Percentiles rank a stretch among this genome's conserved stretches.
Conservation (phyloP, 2,888 invertebrate genomes). For the Mycogona germanica region DNA sequence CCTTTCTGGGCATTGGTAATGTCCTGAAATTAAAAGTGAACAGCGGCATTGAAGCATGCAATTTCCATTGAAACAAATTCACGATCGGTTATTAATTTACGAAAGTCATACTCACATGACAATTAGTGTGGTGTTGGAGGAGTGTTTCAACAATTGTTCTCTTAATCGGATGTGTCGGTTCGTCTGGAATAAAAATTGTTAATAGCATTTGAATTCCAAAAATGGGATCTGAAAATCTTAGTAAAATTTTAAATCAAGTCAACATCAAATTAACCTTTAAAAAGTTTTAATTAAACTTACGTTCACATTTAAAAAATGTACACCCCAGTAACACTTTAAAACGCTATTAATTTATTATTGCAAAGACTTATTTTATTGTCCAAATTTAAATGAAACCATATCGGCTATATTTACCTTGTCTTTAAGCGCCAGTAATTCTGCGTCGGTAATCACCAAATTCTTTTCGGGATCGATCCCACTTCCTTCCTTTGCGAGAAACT, state of each 20-base stretch:
- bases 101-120: constrained; percentile 58
- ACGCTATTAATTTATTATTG: no score
- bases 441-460: constrained; percentile 45
- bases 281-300: no score
- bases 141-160: constrained; percentile 71
- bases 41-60: not conserved
- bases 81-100: not conserved
- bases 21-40: constrained; percentile 46
- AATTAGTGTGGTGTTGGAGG: constrained; percentile 65
- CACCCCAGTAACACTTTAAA: no score
- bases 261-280: no score
- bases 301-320: no score
- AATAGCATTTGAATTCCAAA: not conserved
- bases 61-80: not conserved
- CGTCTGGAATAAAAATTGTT: constrained; percentile 41
- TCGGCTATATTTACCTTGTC: constrained; percentile 47
- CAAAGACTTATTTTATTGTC: no score
- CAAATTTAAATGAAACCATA: no score
- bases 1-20: constrained; percentile 86
- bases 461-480: constrained; percentile 1
- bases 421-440: constrained; percentile 65
- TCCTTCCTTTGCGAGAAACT: constrained; percentile 46
- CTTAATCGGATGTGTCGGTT: constrained; percentile 78
- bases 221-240: no score
- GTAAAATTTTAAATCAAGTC: no score